Conservation (phyloP, 2,113 vertebrate genomes). For the Pundamilia nyererei region DNA sequence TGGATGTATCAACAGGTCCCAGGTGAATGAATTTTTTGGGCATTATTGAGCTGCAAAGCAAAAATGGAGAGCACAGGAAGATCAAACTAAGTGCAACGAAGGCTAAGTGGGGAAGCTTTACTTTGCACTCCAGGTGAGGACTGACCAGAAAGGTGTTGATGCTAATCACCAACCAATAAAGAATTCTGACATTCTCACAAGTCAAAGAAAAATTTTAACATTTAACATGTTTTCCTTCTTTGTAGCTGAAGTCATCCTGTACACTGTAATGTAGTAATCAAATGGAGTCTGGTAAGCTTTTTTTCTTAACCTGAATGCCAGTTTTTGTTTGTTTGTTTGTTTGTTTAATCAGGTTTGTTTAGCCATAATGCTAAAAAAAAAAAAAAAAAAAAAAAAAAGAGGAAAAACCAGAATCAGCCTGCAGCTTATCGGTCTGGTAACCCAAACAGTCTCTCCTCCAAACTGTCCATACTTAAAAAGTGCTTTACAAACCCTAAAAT, state of each 20-base stretch:
- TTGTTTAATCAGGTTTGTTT: background rate
- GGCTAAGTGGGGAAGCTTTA: background rate
- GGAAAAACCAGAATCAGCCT: background rate
- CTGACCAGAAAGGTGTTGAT: background rate
- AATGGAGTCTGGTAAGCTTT: background rate
- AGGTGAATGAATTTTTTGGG: background rate
- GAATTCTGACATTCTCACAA: background rate
- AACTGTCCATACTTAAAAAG: background rate
- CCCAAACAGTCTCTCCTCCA: background rate
- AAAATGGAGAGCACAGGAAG: background rate
- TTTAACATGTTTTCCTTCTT: background rate
- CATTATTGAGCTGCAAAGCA: background rate
- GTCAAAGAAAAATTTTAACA: background rate
- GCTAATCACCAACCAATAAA: conserved; percentile 15
- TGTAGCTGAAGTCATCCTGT: background rate
- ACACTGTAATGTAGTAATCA: background rate
- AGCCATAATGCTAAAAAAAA: background rate
- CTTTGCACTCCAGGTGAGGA: background rate
- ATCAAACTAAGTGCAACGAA: background rate
- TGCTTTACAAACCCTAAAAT: background rate
- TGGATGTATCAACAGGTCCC: background rate
- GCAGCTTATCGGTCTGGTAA: accelerated
- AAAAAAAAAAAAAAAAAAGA: accelerated
- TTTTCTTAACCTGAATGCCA: background rate
- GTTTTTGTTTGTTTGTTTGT: background rate